phyloP scores from a whole-genome alignment of 2,113 vertebrate genomes.

The Sebastes schlegelii region DNA sequence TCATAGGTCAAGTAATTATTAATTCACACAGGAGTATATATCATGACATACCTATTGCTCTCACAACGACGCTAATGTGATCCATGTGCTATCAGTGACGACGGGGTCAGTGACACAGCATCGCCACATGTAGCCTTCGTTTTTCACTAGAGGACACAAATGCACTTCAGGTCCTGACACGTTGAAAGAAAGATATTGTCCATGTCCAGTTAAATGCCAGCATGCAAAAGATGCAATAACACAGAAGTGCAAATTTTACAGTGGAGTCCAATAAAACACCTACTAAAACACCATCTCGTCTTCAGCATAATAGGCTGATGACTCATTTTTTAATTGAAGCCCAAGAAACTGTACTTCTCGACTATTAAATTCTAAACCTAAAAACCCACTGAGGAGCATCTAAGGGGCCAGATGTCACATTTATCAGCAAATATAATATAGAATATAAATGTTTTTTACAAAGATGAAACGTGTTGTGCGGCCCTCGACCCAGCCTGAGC shows the following conservation, averaged over 20 bases:
- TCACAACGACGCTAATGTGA: background rate
- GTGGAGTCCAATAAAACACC: slow-evolving; percentile 42
- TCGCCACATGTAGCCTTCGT: background rate
- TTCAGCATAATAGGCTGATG: slow-evolving; percentile 36
- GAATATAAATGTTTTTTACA: slow-evolving; percentile 34
- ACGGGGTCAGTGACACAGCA: slow-evolving; percentile 17
- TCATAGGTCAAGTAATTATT: too few species aligned
- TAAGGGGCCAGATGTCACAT: slow-evolving; percentile 38
- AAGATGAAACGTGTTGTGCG: slow-evolving; percentile 44
- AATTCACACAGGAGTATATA: too few species aligned
- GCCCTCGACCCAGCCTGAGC: slow-evolving; percentile 35
- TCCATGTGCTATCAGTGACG: background rate
- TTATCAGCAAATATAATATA: slow-evolving; percentile 17
- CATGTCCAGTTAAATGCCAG: slow-evolving; percentile 20
- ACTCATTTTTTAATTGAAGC: slow-evolving; percentile 44
- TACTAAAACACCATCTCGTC: slow-evolving; percentile 48
- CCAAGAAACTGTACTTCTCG: slow-evolving; percentile 23
- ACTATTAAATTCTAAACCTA: slow-evolving; percentile 31
- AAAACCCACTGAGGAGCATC: slow-evolving; percentile 39
- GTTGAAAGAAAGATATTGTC: slow-evolving; percentile 26
- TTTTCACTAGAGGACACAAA: slow-evolving; percentile 36
- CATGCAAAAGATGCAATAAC: slow-evolving; percentile 38
- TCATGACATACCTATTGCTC: background rate
- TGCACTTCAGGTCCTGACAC: slow-evolving; percentile 23
- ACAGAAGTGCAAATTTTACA: slow-evolving; percentile 39